phyloP scores from a whole-genome alignment of 2,888 invertebrate species.

The Mimachlamys varia region DNA sequence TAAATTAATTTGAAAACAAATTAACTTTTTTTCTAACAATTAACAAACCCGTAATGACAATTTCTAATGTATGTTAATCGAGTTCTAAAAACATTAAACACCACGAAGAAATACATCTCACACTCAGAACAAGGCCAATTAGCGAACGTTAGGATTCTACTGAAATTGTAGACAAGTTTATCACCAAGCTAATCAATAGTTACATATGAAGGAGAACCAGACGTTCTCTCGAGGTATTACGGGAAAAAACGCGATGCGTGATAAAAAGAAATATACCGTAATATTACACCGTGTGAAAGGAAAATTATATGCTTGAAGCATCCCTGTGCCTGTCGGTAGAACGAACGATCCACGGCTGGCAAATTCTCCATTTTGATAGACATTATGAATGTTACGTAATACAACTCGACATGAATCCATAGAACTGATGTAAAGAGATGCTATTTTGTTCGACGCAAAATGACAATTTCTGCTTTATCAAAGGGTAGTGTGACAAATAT shows the following conservation, averaged over 20 bases:
- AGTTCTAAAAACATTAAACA: neutral
- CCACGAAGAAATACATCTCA: neutral
- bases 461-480: neutral
- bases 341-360: neutral
- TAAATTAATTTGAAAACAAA: neutral
- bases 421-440: neutral
- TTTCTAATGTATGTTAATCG: neutral
- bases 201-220: neutral
- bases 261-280: neutral
- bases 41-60: neutral
- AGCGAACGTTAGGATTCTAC: neutral
- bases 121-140: neutral
- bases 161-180: neutral
- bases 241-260: neutral
- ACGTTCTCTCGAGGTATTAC: neutral
- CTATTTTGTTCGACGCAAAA: neutral
- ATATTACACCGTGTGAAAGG: neutral
- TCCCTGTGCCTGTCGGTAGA: neutral
- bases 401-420: neutral
- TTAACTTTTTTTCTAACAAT: neutral
- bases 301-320: neutral
- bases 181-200: neutral
- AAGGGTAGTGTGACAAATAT: neutral
- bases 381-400: neutral
- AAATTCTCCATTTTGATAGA: slow-evolving; percentile 16